Evolutionary conservation across 2,888 invertebrate genomes (phyloP).

Genomic region (Platycnemis pennipes): DNA sequence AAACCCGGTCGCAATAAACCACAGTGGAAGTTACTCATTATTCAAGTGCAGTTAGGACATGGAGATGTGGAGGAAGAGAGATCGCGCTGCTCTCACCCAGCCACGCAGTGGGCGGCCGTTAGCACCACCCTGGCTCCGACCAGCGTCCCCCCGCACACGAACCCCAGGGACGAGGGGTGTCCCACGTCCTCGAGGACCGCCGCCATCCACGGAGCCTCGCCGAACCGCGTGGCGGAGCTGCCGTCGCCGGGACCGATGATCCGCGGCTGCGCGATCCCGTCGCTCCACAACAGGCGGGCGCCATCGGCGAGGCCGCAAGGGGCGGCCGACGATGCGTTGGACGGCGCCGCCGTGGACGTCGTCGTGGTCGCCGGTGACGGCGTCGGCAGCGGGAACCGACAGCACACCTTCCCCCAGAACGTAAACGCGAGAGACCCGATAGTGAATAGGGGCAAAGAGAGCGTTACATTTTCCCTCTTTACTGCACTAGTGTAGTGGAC

Average conservation of each 20-base stretch:
- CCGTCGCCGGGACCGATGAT: conserved; percentile 42
- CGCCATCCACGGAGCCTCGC: conserved; percentile 58
- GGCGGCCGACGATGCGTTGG: background rate
- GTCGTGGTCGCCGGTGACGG: background rate
- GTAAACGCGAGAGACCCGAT: background rate
- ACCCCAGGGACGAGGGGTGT: conserved; percentile 14
- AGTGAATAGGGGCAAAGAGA: too few species aligned
- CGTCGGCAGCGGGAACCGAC: background rate
- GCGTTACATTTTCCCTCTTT: too few species aligned
- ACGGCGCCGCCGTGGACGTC: background rate
- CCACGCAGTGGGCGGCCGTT: conserved; percentile 45
- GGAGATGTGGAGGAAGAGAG: too few species aligned
- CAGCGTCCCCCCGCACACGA: conserved; percentile 62
- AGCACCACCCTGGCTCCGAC: conserved; percentile 37
- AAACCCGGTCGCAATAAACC: too few species aligned
- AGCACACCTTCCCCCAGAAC: background rate
- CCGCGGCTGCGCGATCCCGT: conserved; percentile 41
- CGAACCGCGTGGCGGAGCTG: conserved; percentile 15
- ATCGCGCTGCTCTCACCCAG: background rate
- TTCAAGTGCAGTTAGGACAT: too few species aligned
- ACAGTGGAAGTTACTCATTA: too few species aligned
- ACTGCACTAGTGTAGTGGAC: too few species aligned
- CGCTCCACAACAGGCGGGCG: background rate
- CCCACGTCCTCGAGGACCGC: conserved; percentile 54
- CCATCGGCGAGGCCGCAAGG: conserved; percentile 32